Percentiles rank a stretch among this genome's conserved stretches.
These are phyloP conservation scores for Cremastinae sp. DNA, from an alignment of 2,888 invertebrate species.

Conservation along the genomic window DNA sequence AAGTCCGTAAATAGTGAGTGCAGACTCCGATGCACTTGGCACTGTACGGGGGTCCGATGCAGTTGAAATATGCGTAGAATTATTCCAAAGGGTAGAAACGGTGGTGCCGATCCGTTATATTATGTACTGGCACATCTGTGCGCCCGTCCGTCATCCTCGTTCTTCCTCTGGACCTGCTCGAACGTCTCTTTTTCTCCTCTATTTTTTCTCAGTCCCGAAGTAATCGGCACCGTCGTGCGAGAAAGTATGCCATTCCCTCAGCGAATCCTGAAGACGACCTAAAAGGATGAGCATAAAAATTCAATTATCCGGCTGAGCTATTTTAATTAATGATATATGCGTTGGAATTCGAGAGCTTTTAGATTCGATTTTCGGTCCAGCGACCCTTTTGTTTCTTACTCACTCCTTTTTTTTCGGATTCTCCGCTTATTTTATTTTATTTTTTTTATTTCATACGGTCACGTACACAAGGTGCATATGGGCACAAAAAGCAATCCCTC, in stretches of 20 bases:
- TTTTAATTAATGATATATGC: slow-evolving; percentile 49
- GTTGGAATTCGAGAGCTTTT: slow-evolving; percentile 45
- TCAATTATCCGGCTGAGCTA: slow-evolving; percentile 54
- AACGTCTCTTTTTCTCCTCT: slow-evolving; percentile 11
- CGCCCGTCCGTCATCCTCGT: slow-evolving; percentile 65
- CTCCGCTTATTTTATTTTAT: not conserved
- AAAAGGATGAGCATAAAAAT: slow-evolving; percentile 27
- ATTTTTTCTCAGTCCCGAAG: not conserved
- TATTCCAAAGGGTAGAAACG: slow-evolving; percentile 58
- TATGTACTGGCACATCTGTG: slow-evolving; percentile 65
- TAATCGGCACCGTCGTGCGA: too few species aligned
- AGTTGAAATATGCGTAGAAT: slow-evolving; percentile 25
- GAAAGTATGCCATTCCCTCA: not conserved
- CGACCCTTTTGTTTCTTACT: slow-evolving; percentile 57
- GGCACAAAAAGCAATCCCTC: slow-evolving; percentile 47
- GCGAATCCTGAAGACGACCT: not conserved
- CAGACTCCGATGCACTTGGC: slow-evolving; percentile 60
- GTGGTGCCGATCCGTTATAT: slow-evolving; percentile 62
- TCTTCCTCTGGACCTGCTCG: slow-evolving; percentile 54
- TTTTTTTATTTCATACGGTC: slow-evolving; percentile 16
- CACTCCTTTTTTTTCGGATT: slow-evolving; percentile 11
- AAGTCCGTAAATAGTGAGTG: slow-evolving; percentile 1
- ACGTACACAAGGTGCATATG: slow-evolving; percentile 44
- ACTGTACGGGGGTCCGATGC: slow-evolving; percentile 63
- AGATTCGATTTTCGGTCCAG: slow-evolving; percentile 42